Conservation (phyloP, 1,140 invertebrate genomes). For the Papilio polytes region DNA sequence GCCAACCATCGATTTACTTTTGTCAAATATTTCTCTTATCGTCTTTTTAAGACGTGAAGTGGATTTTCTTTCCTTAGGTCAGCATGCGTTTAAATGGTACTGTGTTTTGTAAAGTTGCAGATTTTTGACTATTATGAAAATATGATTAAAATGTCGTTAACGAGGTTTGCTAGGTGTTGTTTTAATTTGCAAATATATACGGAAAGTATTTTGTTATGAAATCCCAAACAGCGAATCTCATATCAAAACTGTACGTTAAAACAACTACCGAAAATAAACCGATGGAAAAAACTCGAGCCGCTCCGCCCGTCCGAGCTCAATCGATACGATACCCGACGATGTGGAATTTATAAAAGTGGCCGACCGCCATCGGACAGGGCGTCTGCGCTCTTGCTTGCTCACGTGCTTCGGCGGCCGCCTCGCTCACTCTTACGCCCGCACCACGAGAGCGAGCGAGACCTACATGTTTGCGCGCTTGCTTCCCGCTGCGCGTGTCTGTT, state of each 20-base stretch:
- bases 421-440: slow-evolving; percentile 46
- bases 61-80: not conserved
- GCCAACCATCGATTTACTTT: not conserved
- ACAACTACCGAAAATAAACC: slow-evolving; percentile 49
- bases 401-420: slow-evolving; percentile 55
- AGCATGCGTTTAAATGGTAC: not conserved
- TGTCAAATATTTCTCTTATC: slow-evolving; percentile 10
- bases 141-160: not conserved
- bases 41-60: not conserved
- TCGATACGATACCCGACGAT: slow-evolving; percentile 68
- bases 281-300: slow-evolving; percentile 45
- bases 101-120: not conserved
- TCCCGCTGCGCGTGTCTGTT: slow-evolving; percentile 72
- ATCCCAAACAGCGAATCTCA: not conserved
- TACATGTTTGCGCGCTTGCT: slow-evolving; percentile 59
- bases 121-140: not conserved
- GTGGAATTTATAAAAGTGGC: slow-evolving; percentile 63
- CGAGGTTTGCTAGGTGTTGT: too few species aligned
- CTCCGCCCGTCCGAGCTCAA: slow-evolving; percentile 48
- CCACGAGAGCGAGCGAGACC: slow-evolving; percentile 61
- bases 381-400: slow-evolving; percentile 77
- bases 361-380: slow-evolving; percentile 50
- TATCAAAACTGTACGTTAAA: slow-evolving; percentile 32
- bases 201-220: not conserved
- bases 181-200: not conserved